Evolutionary conservation across 2,888 invertebrate genomes (phyloP), one percentile per base, ranked within the genome.

Genomic region (Eupithecia inturbata): DNA sequence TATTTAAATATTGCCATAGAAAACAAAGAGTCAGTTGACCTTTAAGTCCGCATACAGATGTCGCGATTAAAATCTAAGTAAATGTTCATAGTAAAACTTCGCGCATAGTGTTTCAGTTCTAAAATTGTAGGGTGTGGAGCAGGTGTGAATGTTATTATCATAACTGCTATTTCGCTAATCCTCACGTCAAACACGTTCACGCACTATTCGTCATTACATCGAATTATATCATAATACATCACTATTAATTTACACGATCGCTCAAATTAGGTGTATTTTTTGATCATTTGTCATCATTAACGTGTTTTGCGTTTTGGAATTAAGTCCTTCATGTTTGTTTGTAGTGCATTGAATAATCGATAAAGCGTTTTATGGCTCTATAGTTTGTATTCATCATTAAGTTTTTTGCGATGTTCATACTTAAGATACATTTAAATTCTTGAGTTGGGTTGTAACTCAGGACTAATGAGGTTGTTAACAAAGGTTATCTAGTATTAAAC

Each of bases 241-340:
- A 83, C 85, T 84, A 89, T 88, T 90, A 90, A 92, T 92, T 90
- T 87, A 87, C 89, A 85, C 89, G 80, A 88, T 88, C 82, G 84
- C 83, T 84, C 84, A 85, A 91, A 92, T 92, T 92, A 90, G 86
- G 77, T 81, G 82, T 81, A 85, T 89, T 89, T 90, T 91, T 89
- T 84, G 85, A 83, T 87, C 88, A 91, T 92, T 92, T 91, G 91
- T 93, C 92, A 92, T 88, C 83, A 85, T 87, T 90, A 91, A 87
- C 78, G 73, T 80, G 82, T 78, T 77, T 77, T 72, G 79, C 77
- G 81, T 83, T 82, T 81, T 84, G 79, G 77, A 84, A 84, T 84
- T 80, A 82, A 84, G 85, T 82, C 70, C 81, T 83, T 83, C 64
- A 72, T 72, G 75, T 84, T 85, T 84, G 81, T 84, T 83, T 80